phyloP scores from a whole-genome alignment of 1,140 invertebrate species.

The Camponotus vicinus region DNA sequence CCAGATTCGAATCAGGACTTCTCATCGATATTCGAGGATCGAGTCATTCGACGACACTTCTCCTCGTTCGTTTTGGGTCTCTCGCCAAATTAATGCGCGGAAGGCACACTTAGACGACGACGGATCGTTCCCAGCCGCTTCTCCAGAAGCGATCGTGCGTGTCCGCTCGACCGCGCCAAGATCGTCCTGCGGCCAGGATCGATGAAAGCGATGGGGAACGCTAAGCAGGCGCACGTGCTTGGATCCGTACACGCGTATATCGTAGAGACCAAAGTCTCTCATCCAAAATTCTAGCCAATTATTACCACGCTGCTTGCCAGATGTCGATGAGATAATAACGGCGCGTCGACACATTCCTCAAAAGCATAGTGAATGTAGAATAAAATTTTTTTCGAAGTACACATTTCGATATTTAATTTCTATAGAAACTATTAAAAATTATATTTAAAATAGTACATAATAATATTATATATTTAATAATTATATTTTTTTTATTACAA shows the following conservation, averaged over 20 bases:
- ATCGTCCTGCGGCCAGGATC: conserved; percentile 45
- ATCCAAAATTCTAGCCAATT: conserved; percentile 60
- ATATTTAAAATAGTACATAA: too few relatives aligned
- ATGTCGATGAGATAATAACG: conserved; percentile 9
- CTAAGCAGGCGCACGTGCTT: conserved; percentile 69
- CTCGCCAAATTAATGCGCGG: conserved; percentile 76
- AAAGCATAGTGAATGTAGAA: background rate
- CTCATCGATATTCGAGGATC: conserved; percentile 73
- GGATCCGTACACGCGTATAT: conserved; percentile 48
- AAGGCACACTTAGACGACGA: conserved; percentile 56
- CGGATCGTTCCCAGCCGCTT: conserved; percentile 45
- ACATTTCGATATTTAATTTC: too few relatives aligned
- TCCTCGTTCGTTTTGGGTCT: conserved; percentile 68
- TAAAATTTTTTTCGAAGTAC: background rate
- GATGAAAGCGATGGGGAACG: background rate
- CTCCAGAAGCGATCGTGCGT: conserved; percentile 72
- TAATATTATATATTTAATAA: too few relatives aligned
- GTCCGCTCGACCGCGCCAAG: conserved; percentile 61
- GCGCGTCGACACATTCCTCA: conserved; percentile 17
- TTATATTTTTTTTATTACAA: too few relatives aligned
- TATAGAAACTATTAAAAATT: too few relatives aligned
- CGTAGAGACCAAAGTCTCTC: conserved; percentile 29
- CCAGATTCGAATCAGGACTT: conserved; percentile 36
- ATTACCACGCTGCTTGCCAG: conserved; percentile 25
- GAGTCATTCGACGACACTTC: conserved; percentile 61